Base-by-base conservation (phyloP, 2,797 vertebrate genomes). In the Parambassis ranga region DNA sequence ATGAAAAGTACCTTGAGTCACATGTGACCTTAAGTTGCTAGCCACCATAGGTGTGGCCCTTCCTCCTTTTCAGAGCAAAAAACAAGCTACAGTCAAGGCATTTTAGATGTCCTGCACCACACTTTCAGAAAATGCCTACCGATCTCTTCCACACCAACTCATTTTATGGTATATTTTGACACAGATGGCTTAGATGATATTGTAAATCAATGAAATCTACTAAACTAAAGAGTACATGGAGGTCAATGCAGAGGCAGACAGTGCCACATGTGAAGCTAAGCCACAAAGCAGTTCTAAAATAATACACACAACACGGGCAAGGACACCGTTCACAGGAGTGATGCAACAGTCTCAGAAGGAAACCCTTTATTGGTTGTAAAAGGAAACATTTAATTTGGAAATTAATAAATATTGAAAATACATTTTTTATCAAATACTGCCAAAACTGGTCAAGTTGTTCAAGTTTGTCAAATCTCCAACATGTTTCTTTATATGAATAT, bases 341-440 rank as follows among this genome's bases (percentile, higher is more conserved):
- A 77, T n/a, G 71, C 52, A 85, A 71, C 44, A 44, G 64, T 78
- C 74, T 80, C 56, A 39, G 9, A 72, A 49, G 71, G 44, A 47
- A 23, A 15, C 1, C 5, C 44, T 76, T 70, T 48, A 63, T 36
- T 48, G 44, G 38, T 18, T 68, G 43, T 72, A 71, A 83, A 78
- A 43, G 31, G 46, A 38, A 69, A n/a, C n/a, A n/a, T n/a, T n/a
- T n/a, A n/a, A n/a, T n/a, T n/a, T n/a, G n/a, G n/a, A n/a, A n/a
- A n/a, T n/a, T n/a, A n/a, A n/a, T n/a, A n/a, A n/a, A n/a, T n/a
- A n/a, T n/a, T n/a, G n/a, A n/a, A n/a, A n/a, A n/a, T n/a, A n/a
- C n/a, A n/a, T n/a, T n/a, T n/a, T n/a, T n/a, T n/a, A n/a, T n/a
- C n/a, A n/a, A n/a, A n/a, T n/a, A n/a, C n/a, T n/a, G n/a, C n/a